Conservation (phyloP, 1,140 invertebrate species). For the Homalodisca vitripennis region DNA sequence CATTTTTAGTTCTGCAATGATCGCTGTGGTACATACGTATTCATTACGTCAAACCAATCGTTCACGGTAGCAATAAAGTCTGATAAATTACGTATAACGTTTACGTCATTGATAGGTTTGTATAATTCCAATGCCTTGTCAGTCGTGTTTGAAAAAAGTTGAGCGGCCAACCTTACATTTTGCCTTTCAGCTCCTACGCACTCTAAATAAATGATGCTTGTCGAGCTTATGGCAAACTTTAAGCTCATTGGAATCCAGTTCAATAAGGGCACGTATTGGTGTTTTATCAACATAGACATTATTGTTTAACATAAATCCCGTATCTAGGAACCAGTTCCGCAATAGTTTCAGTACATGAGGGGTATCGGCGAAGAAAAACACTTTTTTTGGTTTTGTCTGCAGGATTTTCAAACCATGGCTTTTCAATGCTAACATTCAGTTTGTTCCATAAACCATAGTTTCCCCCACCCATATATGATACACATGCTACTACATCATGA, state of each 20-base stretch:
- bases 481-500: constrained; percentile 44
- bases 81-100: constrained; percentile 18
- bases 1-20: too few species aligned
- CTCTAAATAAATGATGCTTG: constrained; percentile 29
- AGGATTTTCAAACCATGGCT: constrained; percentile 38
- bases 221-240: constrained; percentile 36
- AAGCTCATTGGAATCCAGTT: constrained; percentile 31
- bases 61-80: neutral
- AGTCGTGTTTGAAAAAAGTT: constrained; percentile 37
- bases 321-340: constrained; percentile 43
- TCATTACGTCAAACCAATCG: too few species aligned
- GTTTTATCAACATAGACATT: constrained; percentile 32
- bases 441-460: constrained; percentile 45
- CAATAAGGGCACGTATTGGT: constrained; percentile 32
- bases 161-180: constrained; percentile 36
- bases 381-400: constrained; percentile 30
- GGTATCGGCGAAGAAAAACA: constrained; percentile 41
- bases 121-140: constrained; percentile 35
- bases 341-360: constrained; percentile 44
- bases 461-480: constrained; percentile 43
- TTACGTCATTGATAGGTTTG: constrained; percentile 15
- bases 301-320: constrained; percentile 37
- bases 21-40: too few species aligned
- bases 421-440: constrained; percentile 39
- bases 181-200: constrained; percentile 33